Evolutionary conservation across 2,797 vertebrate species (phyloP).

Genomic region (Cygnus olor): DNA sequence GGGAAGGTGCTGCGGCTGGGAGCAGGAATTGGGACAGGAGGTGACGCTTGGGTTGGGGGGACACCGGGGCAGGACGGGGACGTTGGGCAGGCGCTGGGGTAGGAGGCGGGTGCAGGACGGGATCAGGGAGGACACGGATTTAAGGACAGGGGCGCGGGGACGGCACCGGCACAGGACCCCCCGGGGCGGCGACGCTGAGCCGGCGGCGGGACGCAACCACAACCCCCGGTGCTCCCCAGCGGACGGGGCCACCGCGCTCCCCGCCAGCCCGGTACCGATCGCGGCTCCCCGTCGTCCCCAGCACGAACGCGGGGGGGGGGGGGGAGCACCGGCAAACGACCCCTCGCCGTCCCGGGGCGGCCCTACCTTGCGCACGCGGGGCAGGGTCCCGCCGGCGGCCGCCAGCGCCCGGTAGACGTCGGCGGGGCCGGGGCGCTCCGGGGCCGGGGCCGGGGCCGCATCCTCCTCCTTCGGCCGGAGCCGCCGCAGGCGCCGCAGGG

Average conservation of each 20-base stretch:
- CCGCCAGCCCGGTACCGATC: too few relatives aligned
- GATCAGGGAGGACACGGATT: not conserved
- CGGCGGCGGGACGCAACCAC: too few relatives aligned
- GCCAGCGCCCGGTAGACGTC: constrained; percentile 88
- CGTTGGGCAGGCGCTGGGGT: not conserved
- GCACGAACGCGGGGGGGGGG: not conserved
- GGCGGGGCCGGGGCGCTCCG: constrained; percentile 74
- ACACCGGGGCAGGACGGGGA: not conserved
- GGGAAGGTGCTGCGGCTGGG: not conserved
- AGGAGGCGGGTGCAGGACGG: not conserved
- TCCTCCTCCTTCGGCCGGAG: constrained; percentile 81
- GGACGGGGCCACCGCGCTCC: not conserved
- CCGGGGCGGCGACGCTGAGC: too few relatives aligned
- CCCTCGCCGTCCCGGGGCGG: not conserved
- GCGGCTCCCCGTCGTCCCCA: not conserved
- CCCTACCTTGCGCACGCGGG: constrained; percentile 82
- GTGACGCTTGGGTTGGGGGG: not conserved
- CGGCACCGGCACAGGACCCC: too few relatives aligned
- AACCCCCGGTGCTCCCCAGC: too few relatives aligned
- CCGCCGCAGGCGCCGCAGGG: constrained; percentile 89
- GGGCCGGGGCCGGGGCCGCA: constrained; percentile 3
- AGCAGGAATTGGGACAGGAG: not conserved
- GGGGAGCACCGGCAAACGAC: not conserved
- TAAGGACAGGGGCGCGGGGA: not conserved
- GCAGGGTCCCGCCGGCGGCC: constrained; percentile 92